Evolutionary conservation across 2,888 invertebrate genomes (phyloP), one percentile per base, ranked within the genome.

Genomic region (Aelia acuminata): DNA sequence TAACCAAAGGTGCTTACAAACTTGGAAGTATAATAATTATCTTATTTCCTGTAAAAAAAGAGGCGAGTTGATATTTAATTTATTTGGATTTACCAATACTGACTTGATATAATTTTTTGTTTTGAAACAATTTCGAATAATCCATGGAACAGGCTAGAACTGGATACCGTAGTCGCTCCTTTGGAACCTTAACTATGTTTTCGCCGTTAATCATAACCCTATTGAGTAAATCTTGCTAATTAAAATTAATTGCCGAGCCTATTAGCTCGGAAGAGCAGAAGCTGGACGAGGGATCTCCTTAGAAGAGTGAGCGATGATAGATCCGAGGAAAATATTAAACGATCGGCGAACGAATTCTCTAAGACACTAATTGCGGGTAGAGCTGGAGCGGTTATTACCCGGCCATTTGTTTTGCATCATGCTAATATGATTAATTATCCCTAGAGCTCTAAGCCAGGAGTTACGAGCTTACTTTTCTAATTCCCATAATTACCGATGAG

Each of bases 391-490:
- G 85, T 85, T 57, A 85, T 85, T 85, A 85, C 43, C 53, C 53
- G 57, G 26, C 70, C 87, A 87, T 87, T 75, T 80, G 70, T 87
- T 87, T 80, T 87, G 49, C 49, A 80, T 80, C 87, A 87, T 87
- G 80, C 87, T 87, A 87, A 87, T 87, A 48, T 84, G 70, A 87
- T 87, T 87, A 87, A 87, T 35, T 63, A 80, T 49, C 87, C 75
- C 63, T 53, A 53, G 53, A 57, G 50, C n/a, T 53, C 48, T n/a
- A n/a, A n/a, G n/a, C 4, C 80, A 18, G 70, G 47, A 70, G 57
- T 87, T 87, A 87, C 57, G 87, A 87, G 70, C 70, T 87, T 70
- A 70, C 50, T 87, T 87, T 87, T 87, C 49, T 87, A 87, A 87
- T 87, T 87, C 80, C 75, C 87, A 47, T 75, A 87, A 87, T 87